Evolutionary conservation across 2,113 vertebrate species (phyloP), one percentile per base, ranked within the genome.

Genomic region (Tiliqua scincoides): DNA sequence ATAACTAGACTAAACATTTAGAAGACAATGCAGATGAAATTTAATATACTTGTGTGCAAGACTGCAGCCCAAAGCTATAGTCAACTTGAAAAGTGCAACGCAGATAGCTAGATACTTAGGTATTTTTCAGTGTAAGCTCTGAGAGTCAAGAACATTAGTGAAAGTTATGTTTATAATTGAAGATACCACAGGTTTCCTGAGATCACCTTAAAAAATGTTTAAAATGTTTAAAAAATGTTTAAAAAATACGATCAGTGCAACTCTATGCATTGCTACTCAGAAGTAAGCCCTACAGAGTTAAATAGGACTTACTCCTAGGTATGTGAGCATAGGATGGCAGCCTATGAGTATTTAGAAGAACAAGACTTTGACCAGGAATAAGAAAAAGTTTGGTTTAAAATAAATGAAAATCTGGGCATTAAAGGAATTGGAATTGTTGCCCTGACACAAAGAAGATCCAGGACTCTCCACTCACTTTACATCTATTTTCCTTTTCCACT

Each of bases 1-100:
- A n/a, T n/a, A n/a, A n/a, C n/a, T n/a, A n/a, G n/a, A n/a, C n/a
- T 92, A 57, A 54, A 77, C 37, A 67, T 67, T 35, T 21, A 84
- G 59, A 52, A 48, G 7, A 32, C 21, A 62, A 62, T 65, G 72
- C 27, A 76, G 35, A 65, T 59, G 32, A 63, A 76, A 83, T 83
- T 83, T 32, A 27, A 32, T 12, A 17, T 32, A 17, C 61, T 35
- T 10, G 27, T 9, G 25, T 21, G 63, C 48, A 57, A 30, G 30
- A 52, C 37, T 68, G 74, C 48, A 14, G 23, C 10, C 32, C 32
- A 76, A 75, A 75, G 65, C 72, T 61, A 72, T 37, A 61, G 32
- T 27, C 18, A 27, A 59, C 30, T 54, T 84, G 72, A 54, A 65
- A 75, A 76, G 76, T 74, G 82, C 67, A 77, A 88, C 86, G 18